Conservation (phyloP, 2,113 vertebrate genomes). For the Podarcis raffonei region DNA sequence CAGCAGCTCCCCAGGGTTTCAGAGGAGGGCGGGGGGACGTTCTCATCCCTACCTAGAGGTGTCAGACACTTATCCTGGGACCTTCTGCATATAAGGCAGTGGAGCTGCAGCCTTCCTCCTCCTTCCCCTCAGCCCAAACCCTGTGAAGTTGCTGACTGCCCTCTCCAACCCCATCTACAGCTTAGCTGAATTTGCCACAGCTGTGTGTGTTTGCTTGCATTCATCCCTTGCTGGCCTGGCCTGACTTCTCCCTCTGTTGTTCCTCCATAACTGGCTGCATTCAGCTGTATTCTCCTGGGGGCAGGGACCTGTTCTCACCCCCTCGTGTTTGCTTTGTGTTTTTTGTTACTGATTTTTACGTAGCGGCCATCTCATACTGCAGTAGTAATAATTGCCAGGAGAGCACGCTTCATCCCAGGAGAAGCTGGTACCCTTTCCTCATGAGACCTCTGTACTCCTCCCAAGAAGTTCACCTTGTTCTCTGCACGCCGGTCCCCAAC, state of each 20-base stretch:
- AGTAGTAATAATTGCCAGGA: background rate
- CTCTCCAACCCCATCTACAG: background rate
- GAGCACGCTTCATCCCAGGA: background rate
- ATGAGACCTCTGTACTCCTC: background rate
- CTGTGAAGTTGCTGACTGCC: background rate
- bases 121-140: background rate
- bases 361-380: too few relatives aligned
- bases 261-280: background rate
- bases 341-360: too few relatives aligned
- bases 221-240: background rate
- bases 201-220: background rate
- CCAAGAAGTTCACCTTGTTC: background rate
- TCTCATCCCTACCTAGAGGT: too few relatives aligned
- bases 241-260: background rate
- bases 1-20: too few relatives aligned
- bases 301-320: background rate
- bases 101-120: background rate
- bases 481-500: background rate
- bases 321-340: background rate
- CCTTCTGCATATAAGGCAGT: too few relatives aligned
- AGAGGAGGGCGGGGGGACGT: too few relatives aligned
- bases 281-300: background rate
- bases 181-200: background rate
- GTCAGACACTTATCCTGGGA: too few relatives aligned
- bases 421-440: background rate